phyloP scores from a whole-genome alignment of 2,113 vertebrate species.

The Tringa solitaria region DNA sequence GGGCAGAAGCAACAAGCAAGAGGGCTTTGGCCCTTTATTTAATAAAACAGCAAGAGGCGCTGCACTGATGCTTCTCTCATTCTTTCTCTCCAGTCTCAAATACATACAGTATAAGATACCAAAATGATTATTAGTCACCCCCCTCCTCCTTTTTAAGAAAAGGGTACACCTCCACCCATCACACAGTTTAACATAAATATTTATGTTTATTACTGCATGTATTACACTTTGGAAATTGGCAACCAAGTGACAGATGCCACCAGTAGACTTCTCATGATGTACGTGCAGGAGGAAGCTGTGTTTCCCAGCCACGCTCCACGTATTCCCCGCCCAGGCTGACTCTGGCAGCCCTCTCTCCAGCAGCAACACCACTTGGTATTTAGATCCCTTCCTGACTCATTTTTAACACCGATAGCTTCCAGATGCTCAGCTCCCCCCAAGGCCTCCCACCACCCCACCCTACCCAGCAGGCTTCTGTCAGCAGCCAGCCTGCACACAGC shows the following conservation, averaged over 20 bases:
- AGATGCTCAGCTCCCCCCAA: not conserved
- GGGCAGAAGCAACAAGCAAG: not conserved
- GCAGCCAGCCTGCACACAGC: not conserved
- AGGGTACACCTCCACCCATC: not conserved
- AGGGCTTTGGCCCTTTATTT: not conserved
- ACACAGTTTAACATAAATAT: not conserved
- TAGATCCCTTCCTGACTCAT: not conserved
- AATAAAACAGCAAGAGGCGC: not conserved
- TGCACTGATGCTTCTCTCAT: not conserved
- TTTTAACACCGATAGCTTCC: not conserved
- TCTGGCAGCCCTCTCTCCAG: accelerated
- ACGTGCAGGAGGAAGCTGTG: not conserved
- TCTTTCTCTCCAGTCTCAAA: not conserved
- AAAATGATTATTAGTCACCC: not conserved
- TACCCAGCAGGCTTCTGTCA: not conserved
- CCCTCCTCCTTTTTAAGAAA: not conserved
- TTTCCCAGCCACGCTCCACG: not conserved
- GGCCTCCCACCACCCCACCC: not conserved
- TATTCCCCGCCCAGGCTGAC: not conserved
- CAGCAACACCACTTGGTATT: not conserved
- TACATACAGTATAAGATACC: not conserved
- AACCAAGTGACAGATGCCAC: not conserved
- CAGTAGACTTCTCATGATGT: not conserved
- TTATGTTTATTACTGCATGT: not conserved
- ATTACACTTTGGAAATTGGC: not conserved